Base-by-base conservation (phyloP, 1,140 invertebrate species). In the Phymastichus coffea region DNA sequence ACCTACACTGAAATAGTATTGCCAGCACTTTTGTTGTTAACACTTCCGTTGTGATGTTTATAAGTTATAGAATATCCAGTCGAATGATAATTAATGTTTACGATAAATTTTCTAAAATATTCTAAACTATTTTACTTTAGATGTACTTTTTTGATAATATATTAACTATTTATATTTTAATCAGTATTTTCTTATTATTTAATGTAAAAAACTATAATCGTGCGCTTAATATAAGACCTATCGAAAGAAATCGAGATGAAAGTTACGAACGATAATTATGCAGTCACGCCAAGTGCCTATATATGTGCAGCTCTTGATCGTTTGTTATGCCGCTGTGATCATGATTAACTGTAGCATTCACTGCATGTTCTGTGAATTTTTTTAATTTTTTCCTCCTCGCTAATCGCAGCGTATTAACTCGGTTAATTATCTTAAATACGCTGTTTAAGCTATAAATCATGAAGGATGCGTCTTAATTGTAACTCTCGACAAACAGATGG, bases 71-170 rank as follows among this genome's bases (percentile, higher is more conserved):
- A n/a, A n/a, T n/a, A n/a, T n/a, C n/a, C n/a, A n/a, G n/a, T n/a
- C n/a, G n/a, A n/a, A n/a, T n/a, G n/a, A n/a, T n/a, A n/a, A n/a
- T n/a, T n/a, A n/a, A n/a, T n/a, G n/a, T n/a, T n/a, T n/a, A n/a
- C n/a, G n/a, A n/a, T n/a, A 17, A 47, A 1, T 47, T 30, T 4
- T 30, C 9, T 10, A 30, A 47, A 62, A 56, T 63, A 63, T 37
- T 63, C 48, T 46, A 55, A 58, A 30, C 54, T 10, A 41, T 22
- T 46, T 63, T n/a, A n/a, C n/a, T n/a, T n/a, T n/a, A n/a, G 54
- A 33, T 56, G 51, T 61, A 49, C 14, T 52, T 37, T 56, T 61
- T 56, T 66, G n/a, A n/a, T n/a, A n/a, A n/a, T n/a, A n/a, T n/a
- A n/a, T n/a, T n/a, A n/a, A n/a, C n/a, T n/a, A n/a, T n/a, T n/a